Evolutionary conservation across 2,797 vertebrate species (phyloP).

Genomic region (Microchirus variegatus): DNA sequence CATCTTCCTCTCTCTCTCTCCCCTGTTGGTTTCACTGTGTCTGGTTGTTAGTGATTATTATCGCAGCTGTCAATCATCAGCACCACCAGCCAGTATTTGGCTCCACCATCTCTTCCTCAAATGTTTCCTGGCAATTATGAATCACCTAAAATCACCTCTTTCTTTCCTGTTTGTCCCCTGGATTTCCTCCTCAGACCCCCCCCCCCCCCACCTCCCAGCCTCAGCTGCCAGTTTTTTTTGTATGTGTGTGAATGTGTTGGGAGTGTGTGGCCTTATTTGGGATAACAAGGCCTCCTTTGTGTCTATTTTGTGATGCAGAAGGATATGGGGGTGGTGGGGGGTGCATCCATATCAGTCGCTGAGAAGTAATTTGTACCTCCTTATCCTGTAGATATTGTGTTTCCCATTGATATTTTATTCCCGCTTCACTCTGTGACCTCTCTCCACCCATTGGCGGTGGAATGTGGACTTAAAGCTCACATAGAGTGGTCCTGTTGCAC

Average conservation of each 20-base stretch:
- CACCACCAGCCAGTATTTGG: conserved; percentile 29
- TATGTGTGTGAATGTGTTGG: conserved; percentile 3
- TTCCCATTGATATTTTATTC: conserved; percentile 59
- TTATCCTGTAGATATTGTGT: conserved; percentile 66
- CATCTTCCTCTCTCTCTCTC: conserved; percentile 54
- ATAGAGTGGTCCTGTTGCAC: no score
- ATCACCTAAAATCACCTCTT: conserved; percentile 47
- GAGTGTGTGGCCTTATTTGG: conserved; percentile 17
- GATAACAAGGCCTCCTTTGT: conserved; percentile 74
- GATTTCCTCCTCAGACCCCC: neutral
- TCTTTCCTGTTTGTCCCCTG: conserved; percentile 24
- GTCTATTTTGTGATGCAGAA: conserved; percentile 55
- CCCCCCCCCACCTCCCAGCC: conserved; percentile 18
- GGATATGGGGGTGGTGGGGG: conserved; percentile 13
- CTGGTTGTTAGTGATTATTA: conserved; percentile 78
- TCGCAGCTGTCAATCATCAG: conserved; percentile 73
- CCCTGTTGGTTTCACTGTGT: conserved; percentile 49
- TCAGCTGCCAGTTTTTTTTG: conserved; percentile 60
- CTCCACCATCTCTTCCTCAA: conserved; percentile 15
- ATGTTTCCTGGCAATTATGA: conserved; percentile 25
- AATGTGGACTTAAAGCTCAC: conserved; percentile 44
- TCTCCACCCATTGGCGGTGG: conserved; percentile 29
- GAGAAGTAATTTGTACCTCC: conserved; percentile 75
- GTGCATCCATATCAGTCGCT: conserved; percentile 65
- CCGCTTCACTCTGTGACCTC: conserved; percentile 11